Conservation (phyloP, 2,888 invertebrate species). For the Atrina japonica region DNA sequence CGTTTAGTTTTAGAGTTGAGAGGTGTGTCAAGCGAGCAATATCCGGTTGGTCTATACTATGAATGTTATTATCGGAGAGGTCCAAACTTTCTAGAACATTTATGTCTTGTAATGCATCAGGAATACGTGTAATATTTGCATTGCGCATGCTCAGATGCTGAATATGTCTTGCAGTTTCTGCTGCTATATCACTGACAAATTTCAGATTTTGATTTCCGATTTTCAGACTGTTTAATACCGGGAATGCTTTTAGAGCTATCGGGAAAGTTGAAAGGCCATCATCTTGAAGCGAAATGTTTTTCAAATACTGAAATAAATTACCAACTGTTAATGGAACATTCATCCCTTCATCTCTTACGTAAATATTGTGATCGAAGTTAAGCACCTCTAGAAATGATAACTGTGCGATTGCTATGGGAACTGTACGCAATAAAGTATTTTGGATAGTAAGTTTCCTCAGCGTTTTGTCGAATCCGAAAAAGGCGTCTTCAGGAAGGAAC, state of each 20-base stretch:
- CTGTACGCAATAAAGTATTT: conserved; percentile 49
- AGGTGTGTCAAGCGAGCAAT: conserved; percentile 45
- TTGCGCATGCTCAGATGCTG: conserved; percentile 49
- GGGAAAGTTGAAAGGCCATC: conserved; percentile 56
- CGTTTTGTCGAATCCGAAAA: conserved; percentile 60
- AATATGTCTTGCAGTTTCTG: conserved; percentile 46
- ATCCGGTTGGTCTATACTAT: conserved; percentile 58
- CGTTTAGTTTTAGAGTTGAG: conserved; percentile 36
- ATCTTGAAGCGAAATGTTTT: conserved; percentile 49
- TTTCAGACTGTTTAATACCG: conserved; percentile 33
- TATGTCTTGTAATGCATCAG: conserved; percentile 56
- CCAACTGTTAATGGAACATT: conserved; percentile 48
- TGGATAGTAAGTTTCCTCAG: conserved; percentile 49
- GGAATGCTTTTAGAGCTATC: conserved; percentile 42
- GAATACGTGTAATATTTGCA: conserved; percentile 57
- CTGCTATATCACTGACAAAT: conserved; percentile 61
- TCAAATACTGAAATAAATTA: conserved; percentile 36
- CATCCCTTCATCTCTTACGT: conserved; percentile 54
- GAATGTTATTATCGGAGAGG: conserved; percentile 53
- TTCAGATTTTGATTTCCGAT: conserved; percentile 51
- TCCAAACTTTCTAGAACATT: conserved; percentile 43
- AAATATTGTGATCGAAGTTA: conserved; percentile 55
- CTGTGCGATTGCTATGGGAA: conserved; percentile 51
- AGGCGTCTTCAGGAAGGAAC: conserved; percentile 55
- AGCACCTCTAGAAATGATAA: conserved; percentile 44